phyloP scores from a whole-genome alignment of 2,113 vertebrate genomes.

The Dipodomys spectabilis region DNA sequence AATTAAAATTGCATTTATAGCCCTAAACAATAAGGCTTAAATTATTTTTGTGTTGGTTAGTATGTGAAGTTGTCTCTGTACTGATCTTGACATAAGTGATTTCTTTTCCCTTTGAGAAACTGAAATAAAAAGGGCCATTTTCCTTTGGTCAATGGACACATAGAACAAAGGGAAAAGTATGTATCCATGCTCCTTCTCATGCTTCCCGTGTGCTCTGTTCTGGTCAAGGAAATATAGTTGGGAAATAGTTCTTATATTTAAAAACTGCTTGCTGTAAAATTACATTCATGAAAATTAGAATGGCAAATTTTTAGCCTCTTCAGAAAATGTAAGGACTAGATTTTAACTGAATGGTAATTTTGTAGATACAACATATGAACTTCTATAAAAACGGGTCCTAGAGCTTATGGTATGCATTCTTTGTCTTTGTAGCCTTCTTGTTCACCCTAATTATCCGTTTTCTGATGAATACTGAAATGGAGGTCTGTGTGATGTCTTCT shows the following conservation, averaged over 20 bases:
- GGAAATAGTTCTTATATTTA: too few relatives aligned
- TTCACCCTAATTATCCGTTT: too few relatives aligned
- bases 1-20: not conserved
- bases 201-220: not conserved
- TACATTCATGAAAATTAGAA: too few relatives aligned
- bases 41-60: not conserved
- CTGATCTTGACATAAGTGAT: not conserved
- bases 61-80: too few relatives aligned
- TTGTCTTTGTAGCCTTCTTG: too few relatives aligned
- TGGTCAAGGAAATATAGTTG: not conserved
- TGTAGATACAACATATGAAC: not conserved
- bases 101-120: not conserved
- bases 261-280: not conserved
- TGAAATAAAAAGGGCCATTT: not conserved
- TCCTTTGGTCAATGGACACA: not conserved
- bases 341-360: not conserved
- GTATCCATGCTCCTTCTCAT: not conserved
- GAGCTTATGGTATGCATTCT: too few relatives aligned
- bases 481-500: too few relatives aligned
- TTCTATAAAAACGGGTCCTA: not conserved
- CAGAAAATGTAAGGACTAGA: too few relatives aligned
- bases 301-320: too few relatives aligned
- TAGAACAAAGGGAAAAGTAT: not conserved
- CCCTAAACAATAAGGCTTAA: accelerated
- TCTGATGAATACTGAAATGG: too few relatives aligned